Percentiles rank a stretch among this genome's conserved stretches.
Evolutionary conservation across 2,888 invertebrate species (phyloP).

Genomic region (Epicampocera succincta): DNA sequence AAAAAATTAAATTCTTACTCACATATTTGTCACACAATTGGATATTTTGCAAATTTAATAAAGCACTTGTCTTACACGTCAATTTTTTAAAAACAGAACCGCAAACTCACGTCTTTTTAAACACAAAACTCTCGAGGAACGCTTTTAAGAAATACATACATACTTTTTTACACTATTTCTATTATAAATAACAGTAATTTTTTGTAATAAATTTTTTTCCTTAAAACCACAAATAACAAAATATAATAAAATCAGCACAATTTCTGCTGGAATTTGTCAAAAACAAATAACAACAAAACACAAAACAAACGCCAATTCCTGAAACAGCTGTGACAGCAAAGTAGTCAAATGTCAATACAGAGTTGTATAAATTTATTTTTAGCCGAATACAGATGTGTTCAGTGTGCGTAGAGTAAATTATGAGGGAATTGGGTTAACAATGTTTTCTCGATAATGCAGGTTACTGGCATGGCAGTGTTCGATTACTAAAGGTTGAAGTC

Average conservation of each 20-base stretch:
- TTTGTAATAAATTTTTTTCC: constrained; percentile 15
- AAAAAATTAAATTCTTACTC: no score
- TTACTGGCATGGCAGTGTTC: background rate
- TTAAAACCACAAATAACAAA: constrained; percentile 39
- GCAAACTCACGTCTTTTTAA: no score
- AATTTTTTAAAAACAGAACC: no score
- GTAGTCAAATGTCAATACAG: constrained; percentile 18
- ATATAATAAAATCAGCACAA: constrained; percentile 18
- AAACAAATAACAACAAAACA: constrained; percentile 38
- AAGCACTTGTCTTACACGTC: no score
- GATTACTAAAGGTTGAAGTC: background rate
- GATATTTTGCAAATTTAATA: no score
- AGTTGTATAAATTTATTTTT: background rate
- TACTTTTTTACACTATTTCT: constrained; percentile 3
- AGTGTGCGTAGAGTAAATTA: background rate
- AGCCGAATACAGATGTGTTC: background rate
- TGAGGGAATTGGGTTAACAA: background rate
- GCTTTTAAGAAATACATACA: background rate
- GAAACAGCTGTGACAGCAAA: constrained; percentile 19
- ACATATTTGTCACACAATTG: no score
- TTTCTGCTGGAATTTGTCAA: constrained; percentile 21
- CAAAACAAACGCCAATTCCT: constrained; percentile 46
- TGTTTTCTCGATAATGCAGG: background rate
- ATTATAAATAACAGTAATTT: background rate
- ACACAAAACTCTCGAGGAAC: background rate